Base-by-base conservation (phyloP, 2,888 invertebrate species). In the Neocrepidodera transversa region DNA sequence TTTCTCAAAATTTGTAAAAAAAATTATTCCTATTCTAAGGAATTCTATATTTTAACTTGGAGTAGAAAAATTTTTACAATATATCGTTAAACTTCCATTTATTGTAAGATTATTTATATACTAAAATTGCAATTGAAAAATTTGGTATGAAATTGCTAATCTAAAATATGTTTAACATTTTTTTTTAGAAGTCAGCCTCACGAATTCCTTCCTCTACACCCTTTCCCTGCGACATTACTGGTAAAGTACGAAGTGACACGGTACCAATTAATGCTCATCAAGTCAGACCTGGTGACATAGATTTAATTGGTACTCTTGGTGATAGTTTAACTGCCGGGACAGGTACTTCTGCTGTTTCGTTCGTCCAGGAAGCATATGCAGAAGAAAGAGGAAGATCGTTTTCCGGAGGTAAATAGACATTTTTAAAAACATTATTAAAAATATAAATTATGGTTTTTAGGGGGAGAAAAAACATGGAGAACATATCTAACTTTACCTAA, bases 251-350 rank as follows among this genome's bases (percentile, higher is more conserved):
- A 54, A 79, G 80, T 11, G n/a, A 50, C 6, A 71, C 32, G 51
- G 75, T 67, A 74, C 89, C 89, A 2, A 80, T 82, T 2, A 87
- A 84, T 5, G 89, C 88, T 17, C 87, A 89, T 74, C 79, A 79
- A 26, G 79, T 90, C 30, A 78, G 88, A 20, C 89, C 89, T 0
- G 89, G 89, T 3, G 85, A 85, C 68, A 86, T 89, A 42, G 87
- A 88, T 64, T 85, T 90, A 35, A 82, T 89, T 16, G 89, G 85
- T 0, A 88, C 88, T 0, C 83, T 89, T 57, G 89, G 89, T 0
- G 89, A 89, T 75, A 88, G 88, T 1, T 74, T 90, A 64, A 85
- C 88, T 1, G 89, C 88, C 0, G 89, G 86, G 30, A 88, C 85
- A 66, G 89, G 89, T 1, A 87, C 88, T 0, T 76, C 88, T 53